Evolutionary conservation across 2,888 invertebrate species (phyloP), one percentile per base, ranked within the genome.

Genomic region (Orthosia cruda): DNA sequence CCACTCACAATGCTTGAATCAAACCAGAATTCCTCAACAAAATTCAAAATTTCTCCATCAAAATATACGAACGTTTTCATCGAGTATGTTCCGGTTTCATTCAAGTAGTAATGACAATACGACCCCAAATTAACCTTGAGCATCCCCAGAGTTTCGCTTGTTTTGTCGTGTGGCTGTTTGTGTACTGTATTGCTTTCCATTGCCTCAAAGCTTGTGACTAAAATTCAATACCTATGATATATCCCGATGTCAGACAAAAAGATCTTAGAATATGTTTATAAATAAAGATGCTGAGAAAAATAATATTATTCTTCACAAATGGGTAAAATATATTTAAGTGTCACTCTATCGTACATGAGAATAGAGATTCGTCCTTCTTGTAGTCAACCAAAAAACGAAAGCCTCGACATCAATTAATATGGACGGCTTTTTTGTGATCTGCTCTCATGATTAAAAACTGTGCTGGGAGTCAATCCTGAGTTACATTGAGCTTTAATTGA

Each of bases 181-280:
- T 87, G 83, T 86, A 84, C 89, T 89, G 91, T 92, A 91, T 94
- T 96, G 95, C 93, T 95, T 95, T 95, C 93, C 93, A 93, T 94
- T 94, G 89, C 87, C 54, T 74, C 71, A 72, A 69, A 76, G 85
- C 86, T 81, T 87, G 62, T 73, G 40, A 75, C 65, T 71, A 59
- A 72, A 62, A 79, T 49, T 45, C n/a, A 68, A 40, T 23, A 9
- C 40, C 40, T 40, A 59, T 16, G n/a, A 32, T 63, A 71, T 55
- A 76, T 49, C 50, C 11, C 3, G 3, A 68, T 68, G 40, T 67
- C 18, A 55, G 50, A 32, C 45, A 9, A 52, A 50, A 61, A 23
- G n/a, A 3, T 77, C 72, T 80, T 81, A 58, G 40, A 65, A 58
- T 65, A 72, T 67, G 40, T 77, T 49, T 57, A 65, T 55, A 49